Conservation (phyloP, 2,797 vertebrate genomes). For the Semotilus atromaculatus region DNA sequence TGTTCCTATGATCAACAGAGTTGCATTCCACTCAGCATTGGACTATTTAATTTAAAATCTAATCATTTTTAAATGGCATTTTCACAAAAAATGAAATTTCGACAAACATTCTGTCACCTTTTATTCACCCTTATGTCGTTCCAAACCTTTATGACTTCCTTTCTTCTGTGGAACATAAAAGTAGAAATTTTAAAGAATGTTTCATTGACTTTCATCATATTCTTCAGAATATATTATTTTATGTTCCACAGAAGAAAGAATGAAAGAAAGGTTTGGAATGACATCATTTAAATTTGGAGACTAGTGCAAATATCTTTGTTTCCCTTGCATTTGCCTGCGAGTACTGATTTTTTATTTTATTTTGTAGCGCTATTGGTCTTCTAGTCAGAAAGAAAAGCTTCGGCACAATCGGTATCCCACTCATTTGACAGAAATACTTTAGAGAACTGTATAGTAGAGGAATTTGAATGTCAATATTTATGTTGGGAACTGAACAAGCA, state of each 20-base stretch:
- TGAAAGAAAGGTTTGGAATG: not conserved
- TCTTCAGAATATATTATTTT: not conserved
- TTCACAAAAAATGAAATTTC: not conserved
- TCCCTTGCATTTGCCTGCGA: conserved; percentile 41
- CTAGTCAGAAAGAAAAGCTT: conserved; percentile 28
- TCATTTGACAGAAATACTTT: conserved; percentile 52
- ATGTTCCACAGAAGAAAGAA: not conserved
- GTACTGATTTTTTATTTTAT: conserved; percentile 33
- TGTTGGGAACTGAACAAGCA: conserved; percentile 3
- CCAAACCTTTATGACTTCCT: not conserved
- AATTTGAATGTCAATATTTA: conserved; percentile 29
- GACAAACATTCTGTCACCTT: not conserved
- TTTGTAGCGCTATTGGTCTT: conserved; percentile 31
- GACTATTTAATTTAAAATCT: not conserved
- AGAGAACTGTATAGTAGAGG: conserved; percentile 10
- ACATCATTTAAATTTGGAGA: conserved; percentile 22
- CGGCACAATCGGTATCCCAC: conserved; percentile 19
- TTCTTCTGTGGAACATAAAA: not conserved
- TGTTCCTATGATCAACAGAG: not conserved
- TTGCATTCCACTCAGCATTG: not conserved
- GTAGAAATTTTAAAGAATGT: not conserved
- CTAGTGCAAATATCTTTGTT: conserved; percentile 31
- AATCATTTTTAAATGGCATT: too few relatives aligned
- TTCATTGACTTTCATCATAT: not conserved
- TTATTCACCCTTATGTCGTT: not conserved